Conservation (phyloP, 92 coral and sea anemone genomes). For the Siderastrea siderea region DNA sequence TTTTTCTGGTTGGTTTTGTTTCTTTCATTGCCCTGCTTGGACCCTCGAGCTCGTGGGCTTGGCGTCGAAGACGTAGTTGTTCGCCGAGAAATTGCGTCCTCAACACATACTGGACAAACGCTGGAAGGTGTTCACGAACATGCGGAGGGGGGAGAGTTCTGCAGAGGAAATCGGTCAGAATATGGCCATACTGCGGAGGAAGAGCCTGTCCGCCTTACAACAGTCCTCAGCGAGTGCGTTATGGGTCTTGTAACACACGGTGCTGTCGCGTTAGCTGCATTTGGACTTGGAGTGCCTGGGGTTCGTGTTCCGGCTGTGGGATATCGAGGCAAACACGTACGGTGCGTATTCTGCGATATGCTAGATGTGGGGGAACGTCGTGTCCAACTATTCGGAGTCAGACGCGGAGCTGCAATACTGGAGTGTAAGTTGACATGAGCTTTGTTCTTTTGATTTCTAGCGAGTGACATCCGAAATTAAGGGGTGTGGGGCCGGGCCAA, state of each 20-base stretch:
- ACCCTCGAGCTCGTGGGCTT: not conserved
- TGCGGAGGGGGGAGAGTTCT: constrained; percentile 33
- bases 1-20: not conserved
- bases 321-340: constrained; percentile 43
- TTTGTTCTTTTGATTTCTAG: not conserved
- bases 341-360: constrained; percentile 33
- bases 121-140: constrained; percentile 25
- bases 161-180: not conserved
- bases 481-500: not conserved
- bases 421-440: constrained; percentile 72
- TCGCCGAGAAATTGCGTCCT: not conserved
- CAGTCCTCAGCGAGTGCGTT: constrained; percentile 1
- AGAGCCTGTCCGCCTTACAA: constrained; percentile 12
- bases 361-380: constrained; percentile 34
- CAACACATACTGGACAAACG: not conserved
- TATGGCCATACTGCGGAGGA: constrained; percentile 30
- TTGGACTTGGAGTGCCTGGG: constrained; percentile 65
- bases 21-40: not conserved
- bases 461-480: not conserved
- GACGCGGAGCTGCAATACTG: constrained; percentile 72
- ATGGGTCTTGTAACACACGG: constrained; percentile 19
- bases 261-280: constrained; percentile 71
- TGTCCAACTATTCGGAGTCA: constrained; percentile 61
- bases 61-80: constrained; percentile 7
- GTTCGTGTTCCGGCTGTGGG: constrained; percentile 59